phyloP scores from a whole-genome alignment of 2,888 invertebrate species.

The Lasioglossum calceatum region DNA sequence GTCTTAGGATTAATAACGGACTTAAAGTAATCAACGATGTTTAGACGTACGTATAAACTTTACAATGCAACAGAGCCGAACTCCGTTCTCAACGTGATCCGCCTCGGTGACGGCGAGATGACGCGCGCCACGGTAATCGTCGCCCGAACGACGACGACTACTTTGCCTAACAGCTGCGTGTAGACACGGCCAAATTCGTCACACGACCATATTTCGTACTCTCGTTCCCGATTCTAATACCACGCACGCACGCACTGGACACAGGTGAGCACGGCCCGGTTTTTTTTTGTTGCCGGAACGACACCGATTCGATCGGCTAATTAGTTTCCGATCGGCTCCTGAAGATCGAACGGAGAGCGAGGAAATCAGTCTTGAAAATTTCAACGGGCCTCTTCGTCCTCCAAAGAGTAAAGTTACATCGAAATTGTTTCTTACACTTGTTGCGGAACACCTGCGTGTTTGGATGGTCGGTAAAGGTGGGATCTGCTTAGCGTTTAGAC shows the following conservation, averaged over 20 bases:
- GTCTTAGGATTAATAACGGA: constrained; percentile 76
- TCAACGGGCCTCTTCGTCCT: constrained; percentile 13
- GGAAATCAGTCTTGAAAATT: constrained; percentile 57
- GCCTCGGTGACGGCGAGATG: constrained; percentile 27
- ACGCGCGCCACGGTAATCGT: constrained; percentile 28
- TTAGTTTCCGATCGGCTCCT: constrained; percentile 20
- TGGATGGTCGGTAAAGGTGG: no score
- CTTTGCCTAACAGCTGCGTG: constrained; percentile 24
- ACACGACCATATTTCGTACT: constrained; percentile 31
- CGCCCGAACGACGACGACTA: constrained; percentile 31
- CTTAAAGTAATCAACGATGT: constrained; percentile 80
- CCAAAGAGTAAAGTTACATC: no score
- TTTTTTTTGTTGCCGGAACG: constrained; percentile 22
- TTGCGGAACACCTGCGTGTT: no score
- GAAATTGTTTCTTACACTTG: no score
- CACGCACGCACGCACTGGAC: constrained; percentile 53
- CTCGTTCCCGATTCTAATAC: constrained; percentile 59
- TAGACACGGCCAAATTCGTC: constrained; percentile 40
- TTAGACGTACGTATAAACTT: constrained; percentile 79
- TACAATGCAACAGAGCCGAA: constrained; percentile 81
- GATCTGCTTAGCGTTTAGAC: no score
- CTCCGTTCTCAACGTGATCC: constrained; percentile 57
- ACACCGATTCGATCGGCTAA: constrained; percentile 34
- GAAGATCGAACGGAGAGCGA: constrained; percentile 37
- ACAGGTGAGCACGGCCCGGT: constrained; percentile 50